Evolutionary conservation across 2,888 invertebrate species (phyloP), one percentile per base, ranked within the genome.

Genomic region (Apamea sordens): DNA sequence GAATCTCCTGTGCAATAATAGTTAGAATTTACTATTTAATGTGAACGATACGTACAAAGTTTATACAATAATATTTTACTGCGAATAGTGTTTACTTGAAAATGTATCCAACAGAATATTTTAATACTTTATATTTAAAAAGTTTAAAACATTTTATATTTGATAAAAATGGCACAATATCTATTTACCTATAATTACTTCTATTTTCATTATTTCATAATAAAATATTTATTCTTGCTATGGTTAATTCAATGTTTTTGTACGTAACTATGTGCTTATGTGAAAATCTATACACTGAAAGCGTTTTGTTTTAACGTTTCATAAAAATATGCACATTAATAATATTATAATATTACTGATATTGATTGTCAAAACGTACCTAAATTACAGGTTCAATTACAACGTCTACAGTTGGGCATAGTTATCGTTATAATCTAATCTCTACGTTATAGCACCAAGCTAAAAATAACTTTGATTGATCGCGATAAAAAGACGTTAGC

Each of bases 401-500:
- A 86, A 86, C 77, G 65, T 79, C 85, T 88, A 85, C 85, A 88
- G 32, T 86, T 85, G 88, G 89, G 85, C 75, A 79, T 77, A 78
- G 79, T 79, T 82, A 79, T 76, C 72, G 76, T 86, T 84, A 83
- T 75, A 79, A 68, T 85, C 86, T 88, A 82, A 80, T 63, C 21
- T 75, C 73, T 88, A 90, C 75, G 68, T 85, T 82, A 90, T 91
- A 92, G 92, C 92, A 92, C 92, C 92, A 89, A 89, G 89, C 92
- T 88, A 90, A 89, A 89, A 87, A 86, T 79, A 86, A 87, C 77
- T 77, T 77, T 86, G 36, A 76, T 65, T 83, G 80, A 82, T 78
- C 77, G 90, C 80, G 77, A 76, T 75, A 79, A 74, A 79, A 69
- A 83, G 69, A 84, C 76, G 74, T 80, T 64, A 75, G 73, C 83